Conservation (phyloP, 2,888 invertebrate genomes). For the Lasioglossum zephyrum region DNA sequence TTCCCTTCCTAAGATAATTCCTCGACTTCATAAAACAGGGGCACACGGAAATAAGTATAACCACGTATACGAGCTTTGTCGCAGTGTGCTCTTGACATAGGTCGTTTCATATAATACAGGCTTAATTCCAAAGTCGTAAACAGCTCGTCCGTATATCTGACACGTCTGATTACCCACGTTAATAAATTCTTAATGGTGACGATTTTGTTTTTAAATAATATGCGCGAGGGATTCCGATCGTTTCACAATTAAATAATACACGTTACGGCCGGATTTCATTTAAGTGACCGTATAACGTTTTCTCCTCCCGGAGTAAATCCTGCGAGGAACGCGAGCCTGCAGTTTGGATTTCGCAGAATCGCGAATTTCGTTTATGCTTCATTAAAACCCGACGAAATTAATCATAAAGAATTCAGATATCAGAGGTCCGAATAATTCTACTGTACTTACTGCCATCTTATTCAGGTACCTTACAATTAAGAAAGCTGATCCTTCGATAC, state of each 20-base stretch:
- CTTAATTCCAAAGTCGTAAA: neutral
- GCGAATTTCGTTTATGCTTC: neutral
- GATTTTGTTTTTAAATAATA: neutral
- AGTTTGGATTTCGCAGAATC: neutral
- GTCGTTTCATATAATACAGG: neutral
- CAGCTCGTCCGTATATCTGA: neutral
- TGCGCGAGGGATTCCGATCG: neutral
- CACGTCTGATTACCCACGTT: neutral
- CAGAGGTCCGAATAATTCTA: neutral
- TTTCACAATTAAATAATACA: neutral
- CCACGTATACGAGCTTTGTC: neutral
- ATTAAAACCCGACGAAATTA: neutral
- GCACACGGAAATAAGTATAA: slow-evolving; percentile 43
- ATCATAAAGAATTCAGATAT: neutral
- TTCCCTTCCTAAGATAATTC: slow-evolving; percentile 31
- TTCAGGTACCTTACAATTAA: neutral
- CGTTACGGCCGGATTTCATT: neutral
- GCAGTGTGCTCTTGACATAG: slow-evolving; percentile 5
- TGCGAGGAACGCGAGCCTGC: neutral
- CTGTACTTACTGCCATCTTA: neutral
- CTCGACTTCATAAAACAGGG: slow-evolving; percentile 1
- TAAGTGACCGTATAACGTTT: neutral
- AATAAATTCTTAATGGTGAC: neutral
- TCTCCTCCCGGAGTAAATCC: neutral
- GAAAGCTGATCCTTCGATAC: neutral